A percentile compares a stretch with the other conserved stretches of the same genome.
These are phyloP conservation scores for Myodes glareolus DNA, from an alignment of 2,113 vertebrate species.

Conservation along the genomic window DNA sequence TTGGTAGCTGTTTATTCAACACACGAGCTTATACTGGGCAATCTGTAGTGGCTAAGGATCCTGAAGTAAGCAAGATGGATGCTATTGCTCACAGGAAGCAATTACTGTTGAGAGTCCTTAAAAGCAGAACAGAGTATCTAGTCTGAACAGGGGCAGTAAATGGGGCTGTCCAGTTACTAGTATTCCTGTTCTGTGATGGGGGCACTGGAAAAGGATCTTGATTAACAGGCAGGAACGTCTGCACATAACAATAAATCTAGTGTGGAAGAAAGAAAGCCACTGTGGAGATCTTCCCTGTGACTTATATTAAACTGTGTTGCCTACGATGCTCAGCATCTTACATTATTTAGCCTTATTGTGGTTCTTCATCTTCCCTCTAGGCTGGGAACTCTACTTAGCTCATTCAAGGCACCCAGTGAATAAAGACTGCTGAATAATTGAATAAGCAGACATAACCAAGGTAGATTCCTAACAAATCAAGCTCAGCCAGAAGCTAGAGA, in stretches of 20 bases:
- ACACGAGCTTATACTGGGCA: not conserved
- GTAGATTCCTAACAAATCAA: not conserved
- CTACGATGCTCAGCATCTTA: not conserved
- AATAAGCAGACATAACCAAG: not conserved
- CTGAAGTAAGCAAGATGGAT: not conserved
- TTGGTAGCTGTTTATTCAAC: not conserved
- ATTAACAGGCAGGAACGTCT: not conserved
- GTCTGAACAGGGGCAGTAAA: not conserved
- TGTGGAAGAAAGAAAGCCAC: not conserved
- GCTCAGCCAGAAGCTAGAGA: not conserved
- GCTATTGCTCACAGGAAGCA: not conserved
- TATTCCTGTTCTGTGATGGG: not conserved
- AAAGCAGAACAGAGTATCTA: not conserved
- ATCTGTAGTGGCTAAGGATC: not conserved
- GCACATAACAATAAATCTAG: not conserved
- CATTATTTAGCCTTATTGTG: not conserved
- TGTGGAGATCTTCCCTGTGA: not conserved
- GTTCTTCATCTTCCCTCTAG: not conserved
- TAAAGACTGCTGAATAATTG: not conserved
- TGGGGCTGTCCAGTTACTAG: not conserved
- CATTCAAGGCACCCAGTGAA: not conserved
- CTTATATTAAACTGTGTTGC: not conserved
- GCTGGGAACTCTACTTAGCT: not conserved
- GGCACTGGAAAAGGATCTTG: not conserved
- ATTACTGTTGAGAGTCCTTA: not conserved